Base-by-base conservation (phyloP, 2,888 invertebrate species). In the Lasioglossum morio region DNA sequence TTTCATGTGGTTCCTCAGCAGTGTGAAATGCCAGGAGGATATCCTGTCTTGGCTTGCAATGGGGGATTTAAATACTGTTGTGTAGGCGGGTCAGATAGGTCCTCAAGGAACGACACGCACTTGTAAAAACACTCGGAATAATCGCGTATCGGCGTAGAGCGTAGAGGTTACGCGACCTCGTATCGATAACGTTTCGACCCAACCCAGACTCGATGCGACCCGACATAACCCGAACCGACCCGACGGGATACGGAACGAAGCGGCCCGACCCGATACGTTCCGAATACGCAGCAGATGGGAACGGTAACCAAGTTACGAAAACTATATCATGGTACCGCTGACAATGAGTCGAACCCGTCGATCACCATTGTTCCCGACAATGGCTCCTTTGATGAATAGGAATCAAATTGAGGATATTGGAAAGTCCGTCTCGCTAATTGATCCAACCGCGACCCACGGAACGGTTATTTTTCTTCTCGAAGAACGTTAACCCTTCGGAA, bases 231-330 rank as follows among this genome's bases (percentile, higher is more conserved):
- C 57, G 57, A 57, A 53, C 12, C n/a, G n/a, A 10, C 4, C n/a
- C 57, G 57, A 57, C 57, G 57, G 12, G n/a, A 57, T n/a, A 57
- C 57, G 69, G 23, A 30, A 34, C 34, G 69, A 4, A 19, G 10
- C 69, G 69, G 4, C 23, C 34, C 23, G 37, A 69, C 69, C 37
- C 72, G 48, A 43, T 27, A 27, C 72, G 16, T 16, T 14, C 70
- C n/a, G 43, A 48, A 23, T 23, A 30, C 48, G 72, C 30, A 5
- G 23, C 30, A 30, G 72, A 48, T 72, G 34, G 30, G 23, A 16
- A 72, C 48, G 48, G 19, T 72, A 72, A 72, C 46, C 30, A 30
- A 48, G 72, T 72, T 48, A 48, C 46, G 72, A 46, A 19, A 48
- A 48, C 72, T 72, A 46, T 46, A 46, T 46, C 72, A 12, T 27